Evolutionary conservation across 2,888 invertebrate species (phyloP), one percentile per base, ranked within the genome.

Genomic region (Lepidocyrtoides sp.): DNA sequence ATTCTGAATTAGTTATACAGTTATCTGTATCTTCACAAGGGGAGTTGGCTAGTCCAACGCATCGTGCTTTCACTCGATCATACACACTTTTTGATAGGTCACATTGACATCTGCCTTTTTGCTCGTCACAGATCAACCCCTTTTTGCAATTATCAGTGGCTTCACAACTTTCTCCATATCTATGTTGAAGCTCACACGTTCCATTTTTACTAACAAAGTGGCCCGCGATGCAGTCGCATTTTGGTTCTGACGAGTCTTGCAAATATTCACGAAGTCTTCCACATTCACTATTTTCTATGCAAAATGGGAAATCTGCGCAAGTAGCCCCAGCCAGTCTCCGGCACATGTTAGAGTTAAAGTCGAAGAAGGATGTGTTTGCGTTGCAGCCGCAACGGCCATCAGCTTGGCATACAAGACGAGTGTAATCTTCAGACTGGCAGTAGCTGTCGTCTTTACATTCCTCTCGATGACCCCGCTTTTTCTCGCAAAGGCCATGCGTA

Each of bases 231-330:
- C 83, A 83, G 5, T 63, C 60, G n/a, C 83, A 83, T n/a, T 32
- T 81, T 10, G 81, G 81, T 12, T 57, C 81, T 36, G 17, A 17
- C 32, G 48, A 23, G 8, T 48, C 51, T 29, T n/a, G 36, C 3
- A 48, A 26, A 0, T 23, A 72, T 44, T 41, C 82, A 10, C 82
- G 26, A 7, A 29, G 41, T 82, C 60, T 20, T n/a, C 54, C 83
- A 51, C 83, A 83, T 14, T 66, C 83, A 23, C 83, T 83, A 17
- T 83, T 83, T 41, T 83, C 83, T 10, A 83, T 14, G 8, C 83
- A 83, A 12, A 41, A 44, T n/a, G 83, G 83, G 48, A 83, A 83
- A n/a, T 66, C 66, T 14, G 48, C 66, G 23, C 66, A 83, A 51
- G 14, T 29, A 12, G 14, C 66, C 0, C 83, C 83, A 4, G 83